Conservation (phyloP, 1,140 invertebrate genomes). For the Oreohelix idahoensis region DNA sequence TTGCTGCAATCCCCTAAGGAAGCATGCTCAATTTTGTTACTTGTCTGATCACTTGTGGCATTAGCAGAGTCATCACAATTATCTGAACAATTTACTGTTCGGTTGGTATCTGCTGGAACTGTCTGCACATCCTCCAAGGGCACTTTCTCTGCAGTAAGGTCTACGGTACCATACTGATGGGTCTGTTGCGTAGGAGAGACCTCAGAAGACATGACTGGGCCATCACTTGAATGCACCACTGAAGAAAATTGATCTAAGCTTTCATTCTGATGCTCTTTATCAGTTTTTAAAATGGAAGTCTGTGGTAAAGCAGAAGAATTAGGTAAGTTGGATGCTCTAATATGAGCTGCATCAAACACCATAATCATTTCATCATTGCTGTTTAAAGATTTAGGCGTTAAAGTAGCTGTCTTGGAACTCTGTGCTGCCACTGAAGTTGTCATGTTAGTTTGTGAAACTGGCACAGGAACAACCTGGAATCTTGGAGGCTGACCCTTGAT, state of each 20-base stretch:
- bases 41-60: not conserved
- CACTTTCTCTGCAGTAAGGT: not conserved
- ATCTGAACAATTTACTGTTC: not conserved
- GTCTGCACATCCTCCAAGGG: not conserved
- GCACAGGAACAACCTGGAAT: not conserved
- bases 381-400: not conserved
- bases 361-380: conserved; percentile 29
- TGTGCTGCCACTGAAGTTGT: not conserved
- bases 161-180: not conserved
- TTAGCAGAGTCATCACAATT: not conserved
- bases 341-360: conserved; percentile 27
- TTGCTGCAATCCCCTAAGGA: not conserved
- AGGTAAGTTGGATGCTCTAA: not conserved
- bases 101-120: not conserved
- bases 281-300: not conserved
- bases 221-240: not conserved
- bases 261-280: not conserved
- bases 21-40: not conserved
- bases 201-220: not conserved
- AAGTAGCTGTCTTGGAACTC: not conserved
- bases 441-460: not conserved
- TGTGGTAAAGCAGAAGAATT: not conserved
- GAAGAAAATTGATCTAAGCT: not conserved
- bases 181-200: not conserved
- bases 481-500: not conserved